phyloP scores from a whole-genome alignment of 1,140 invertebrate species.

The Brachionus sp. region DNA sequence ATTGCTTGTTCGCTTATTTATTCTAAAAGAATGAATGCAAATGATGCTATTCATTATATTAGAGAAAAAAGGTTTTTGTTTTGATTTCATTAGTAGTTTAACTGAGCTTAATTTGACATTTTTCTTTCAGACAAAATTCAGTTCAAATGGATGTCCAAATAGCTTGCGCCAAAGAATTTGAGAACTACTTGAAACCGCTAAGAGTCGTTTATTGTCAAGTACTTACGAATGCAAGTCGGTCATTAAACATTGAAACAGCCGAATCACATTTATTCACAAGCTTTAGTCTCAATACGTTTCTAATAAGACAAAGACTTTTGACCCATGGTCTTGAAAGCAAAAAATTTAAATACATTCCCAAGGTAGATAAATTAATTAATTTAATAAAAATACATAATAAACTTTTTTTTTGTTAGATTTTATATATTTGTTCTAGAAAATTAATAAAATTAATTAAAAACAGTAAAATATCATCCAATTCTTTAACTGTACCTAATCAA shows the following conservation, averaged over 20 bases:
- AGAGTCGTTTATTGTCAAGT: constrained; percentile 5
- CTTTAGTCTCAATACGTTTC: constrained; percentile 68
- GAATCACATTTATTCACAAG: constrained; percentile 57
- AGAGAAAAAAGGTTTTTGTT: constrained; percentile 65
- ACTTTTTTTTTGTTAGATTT: not conserved
- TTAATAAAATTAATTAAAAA: not conserved
- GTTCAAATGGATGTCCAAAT: constrained; percentile 68
- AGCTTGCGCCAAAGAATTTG: constrained; percentile 59
- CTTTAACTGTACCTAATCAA: not conserved
- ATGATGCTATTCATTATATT: constrained; percentile 77
- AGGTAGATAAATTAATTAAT: constrained; percentile 62
- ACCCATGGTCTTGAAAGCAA: constrained; percentile 77
- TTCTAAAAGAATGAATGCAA: constrained; percentile 70
- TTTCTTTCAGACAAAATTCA: constrained; percentile 64
- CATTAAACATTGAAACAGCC: not conserved
- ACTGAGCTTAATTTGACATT: not conserved
- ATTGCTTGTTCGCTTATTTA: constrained; percentile 81
- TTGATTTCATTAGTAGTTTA: not conserved
- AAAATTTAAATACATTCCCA: constrained; percentile 72
- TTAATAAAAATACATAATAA: not conserved
- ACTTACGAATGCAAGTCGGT: not conserved
- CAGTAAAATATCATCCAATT: not conserved
- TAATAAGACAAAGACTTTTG: constrained; percentile 70
- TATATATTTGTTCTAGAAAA: not conserved
- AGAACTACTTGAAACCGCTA: constrained; percentile 28